Percentiles rank a stretch among this genome's conserved stretches.
phyloP scores from a whole-genome alignment of 2,113 vertebrate genomes.

The Platysternon megacephalum region DNA sequence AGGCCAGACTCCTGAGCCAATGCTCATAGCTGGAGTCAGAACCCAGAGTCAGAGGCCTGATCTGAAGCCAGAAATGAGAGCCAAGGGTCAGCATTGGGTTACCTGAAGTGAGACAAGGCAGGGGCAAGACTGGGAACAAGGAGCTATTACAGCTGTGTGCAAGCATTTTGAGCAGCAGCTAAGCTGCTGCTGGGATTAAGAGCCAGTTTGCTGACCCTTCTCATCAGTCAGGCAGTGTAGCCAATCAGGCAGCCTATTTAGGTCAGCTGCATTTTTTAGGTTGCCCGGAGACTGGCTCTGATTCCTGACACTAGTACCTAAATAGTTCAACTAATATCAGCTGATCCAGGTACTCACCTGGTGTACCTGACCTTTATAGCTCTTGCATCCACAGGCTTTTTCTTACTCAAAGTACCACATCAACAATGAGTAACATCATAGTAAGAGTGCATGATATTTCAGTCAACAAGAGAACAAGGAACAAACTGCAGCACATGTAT shows the following conservation, averaged over 20 bases:
- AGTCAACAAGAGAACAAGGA: accelerated
- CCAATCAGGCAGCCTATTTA: too few relatives aligned
- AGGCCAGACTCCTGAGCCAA: too few relatives aligned
- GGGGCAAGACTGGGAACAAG: not conserved
- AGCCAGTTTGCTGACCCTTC: not conserved
- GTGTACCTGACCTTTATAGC: not conserved
- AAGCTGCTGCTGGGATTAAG: not conserved
- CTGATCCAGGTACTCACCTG: not conserved
- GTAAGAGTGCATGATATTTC: not conserved
- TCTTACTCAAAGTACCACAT: accelerated
- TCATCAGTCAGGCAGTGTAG: not conserved
- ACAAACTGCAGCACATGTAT: not conserved
- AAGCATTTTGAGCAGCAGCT: not conserved
- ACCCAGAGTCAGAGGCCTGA: too few relatives aligned
- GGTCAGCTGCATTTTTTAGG: not conserved
- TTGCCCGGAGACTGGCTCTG: not conserved
- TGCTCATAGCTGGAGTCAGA: too few relatives aligned
- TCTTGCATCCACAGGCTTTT: not conserved
- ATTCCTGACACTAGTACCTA: not conserved
- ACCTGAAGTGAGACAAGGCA: not conserved
- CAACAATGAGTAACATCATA: not conserved
- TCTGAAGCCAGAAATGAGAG: too few relatives aligned
- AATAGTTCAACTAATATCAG: not conserved
- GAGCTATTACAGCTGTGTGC: accelerated
- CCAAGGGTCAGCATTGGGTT: not conserved